phyloP scores from a whole-genome alignment of 2,113 vertebrate genomes.

The Thamnophis sirtalis region DNA sequence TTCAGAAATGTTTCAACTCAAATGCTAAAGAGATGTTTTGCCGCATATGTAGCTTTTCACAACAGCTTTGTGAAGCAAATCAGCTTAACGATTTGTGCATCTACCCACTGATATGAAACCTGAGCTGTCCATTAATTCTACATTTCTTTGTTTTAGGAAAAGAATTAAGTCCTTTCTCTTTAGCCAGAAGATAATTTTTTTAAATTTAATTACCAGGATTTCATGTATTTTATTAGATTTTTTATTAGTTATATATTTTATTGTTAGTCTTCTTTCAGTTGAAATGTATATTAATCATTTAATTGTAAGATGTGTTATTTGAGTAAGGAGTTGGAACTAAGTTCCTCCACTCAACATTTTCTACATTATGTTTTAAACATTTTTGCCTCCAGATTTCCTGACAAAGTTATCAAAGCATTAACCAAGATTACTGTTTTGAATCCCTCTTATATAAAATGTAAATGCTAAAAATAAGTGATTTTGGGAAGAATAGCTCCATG shows the following conservation, averaged over 20 bases:
- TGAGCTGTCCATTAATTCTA: not conserved
- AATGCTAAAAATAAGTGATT: slow-evolving; percentile 12
- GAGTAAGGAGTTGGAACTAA: not conserved
- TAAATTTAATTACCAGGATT: not conserved
- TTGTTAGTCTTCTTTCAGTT: not conserved
- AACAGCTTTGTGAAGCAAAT: not conserved
- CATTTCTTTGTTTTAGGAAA: not conserved
- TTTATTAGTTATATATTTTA: not conserved
- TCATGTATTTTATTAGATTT: not conserved
- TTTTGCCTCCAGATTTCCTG: not conserved
- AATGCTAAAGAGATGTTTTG: not conserved
- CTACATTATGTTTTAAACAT: not conserved
- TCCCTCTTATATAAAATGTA: not conserved
- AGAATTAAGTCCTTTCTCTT: not conserved
- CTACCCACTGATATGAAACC: not conserved
- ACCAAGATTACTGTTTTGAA: not conserved
- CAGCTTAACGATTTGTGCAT: not conserved
- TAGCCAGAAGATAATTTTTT: not conserved
- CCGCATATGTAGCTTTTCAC: not conserved
- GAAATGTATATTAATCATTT: not conserved
- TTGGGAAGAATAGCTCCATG: not conserved
- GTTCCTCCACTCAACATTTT: not conserved
- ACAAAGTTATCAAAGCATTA: not conserved
- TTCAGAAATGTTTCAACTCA: not conserved
- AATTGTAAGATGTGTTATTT: not conserved